A percentile compares a stretch with the other conserved stretches of the same genome.
These are phyloP conservation scores for Nephrotoma appendiculata DNA, from an alignment of 2,888 invertebrate species.

Conservation along the genomic window DNA sequence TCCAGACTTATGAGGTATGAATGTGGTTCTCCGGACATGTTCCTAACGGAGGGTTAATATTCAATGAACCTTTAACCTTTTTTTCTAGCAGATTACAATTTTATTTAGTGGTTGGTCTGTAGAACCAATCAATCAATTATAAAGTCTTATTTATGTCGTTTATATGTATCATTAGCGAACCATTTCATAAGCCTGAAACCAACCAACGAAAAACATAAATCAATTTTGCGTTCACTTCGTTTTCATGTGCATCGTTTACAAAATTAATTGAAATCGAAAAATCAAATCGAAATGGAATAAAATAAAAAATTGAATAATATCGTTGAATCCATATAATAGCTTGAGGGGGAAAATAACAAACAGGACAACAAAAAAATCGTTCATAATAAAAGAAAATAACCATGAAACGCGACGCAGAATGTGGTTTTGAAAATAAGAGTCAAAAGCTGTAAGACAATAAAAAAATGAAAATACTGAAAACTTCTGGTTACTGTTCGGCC, in stretches of 20 bases:
- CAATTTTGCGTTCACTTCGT: not conserved
- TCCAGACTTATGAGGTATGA: too few relatives aligned
- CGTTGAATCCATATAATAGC: not conserved
- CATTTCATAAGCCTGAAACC: not conserved
- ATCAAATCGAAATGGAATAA: not conserved
- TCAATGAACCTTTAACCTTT: too few relatives aligned
- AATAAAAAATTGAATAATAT: not conserved
- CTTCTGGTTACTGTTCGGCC: not conserved
- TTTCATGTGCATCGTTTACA: not conserved
- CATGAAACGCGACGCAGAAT: not conserved
- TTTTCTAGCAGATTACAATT: too few relatives aligned
- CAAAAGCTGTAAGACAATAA: not conserved
- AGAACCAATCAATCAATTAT: too few relatives aligned
- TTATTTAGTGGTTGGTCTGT: too few relatives aligned
- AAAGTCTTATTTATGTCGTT: not conserved
- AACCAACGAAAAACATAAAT: not conserved
- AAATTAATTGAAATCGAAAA: not conserved
- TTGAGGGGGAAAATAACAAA: not conserved
- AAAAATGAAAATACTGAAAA: not conserved
- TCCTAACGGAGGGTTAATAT: too few relatives aligned
- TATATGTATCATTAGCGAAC: not conserved
- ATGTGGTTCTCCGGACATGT: too few relatives aligned
- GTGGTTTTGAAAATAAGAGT: not conserved
- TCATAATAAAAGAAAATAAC: not conserved
- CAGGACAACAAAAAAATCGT: not conserved